A percentile compares a stretch with the other conserved stretches of the same genome.
Evolutionary conservation across 1,140 invertebrate genomes (phyloP).

Genomic region (Polypedilum pembai): DNA sequence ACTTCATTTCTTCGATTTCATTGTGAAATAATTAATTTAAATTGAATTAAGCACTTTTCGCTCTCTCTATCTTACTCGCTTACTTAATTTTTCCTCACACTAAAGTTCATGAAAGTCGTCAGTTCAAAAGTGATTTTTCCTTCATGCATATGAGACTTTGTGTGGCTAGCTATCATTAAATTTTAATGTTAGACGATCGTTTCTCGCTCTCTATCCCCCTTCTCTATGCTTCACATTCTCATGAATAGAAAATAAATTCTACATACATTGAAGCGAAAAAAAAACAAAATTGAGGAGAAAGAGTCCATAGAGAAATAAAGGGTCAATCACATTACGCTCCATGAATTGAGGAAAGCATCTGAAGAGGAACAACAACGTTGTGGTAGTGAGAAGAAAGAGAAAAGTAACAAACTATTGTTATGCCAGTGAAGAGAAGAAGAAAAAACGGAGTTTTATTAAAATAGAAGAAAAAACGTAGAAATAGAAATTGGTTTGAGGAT

Average conservation of each 20-base stretch:
- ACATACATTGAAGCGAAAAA: neutral
- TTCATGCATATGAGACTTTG: neutral
- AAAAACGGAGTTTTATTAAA: slow-evolving; percentile 24
- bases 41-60: neutral
- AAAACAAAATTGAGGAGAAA: slow-evolving; percentile 2
- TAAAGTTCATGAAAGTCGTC: no score
- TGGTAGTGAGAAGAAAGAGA: neutral
- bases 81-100: no score
- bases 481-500: slow-evolving; percentile 25
- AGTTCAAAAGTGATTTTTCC: neutral
- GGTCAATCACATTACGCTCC: slow-evolving; percentile 22
- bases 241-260: slow-evolving; percentile 11
- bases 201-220: neutral
- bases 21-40: slow-evolving; percentile 15
- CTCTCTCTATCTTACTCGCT: no score
- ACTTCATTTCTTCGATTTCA: neutral
- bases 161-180: neutral
- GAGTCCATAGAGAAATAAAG: slow-evolving; percentile 5
- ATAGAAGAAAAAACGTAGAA: slow-evolving; percentile 21
- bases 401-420: slow-evolving; percentile 24
- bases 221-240: slow-evolving; percentile 22
- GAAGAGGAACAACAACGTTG: slow-evolving; percentile 25
- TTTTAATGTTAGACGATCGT: neutral
- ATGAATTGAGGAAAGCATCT: slow-evolving; percentile 20
- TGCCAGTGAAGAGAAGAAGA: neutral